Percentiles rank a stretch among this genome's conserved stretches.
phyloP scores from a whole-genome alignment of 2,113 vertebrate species.

The Microtus montanus region DNA sequence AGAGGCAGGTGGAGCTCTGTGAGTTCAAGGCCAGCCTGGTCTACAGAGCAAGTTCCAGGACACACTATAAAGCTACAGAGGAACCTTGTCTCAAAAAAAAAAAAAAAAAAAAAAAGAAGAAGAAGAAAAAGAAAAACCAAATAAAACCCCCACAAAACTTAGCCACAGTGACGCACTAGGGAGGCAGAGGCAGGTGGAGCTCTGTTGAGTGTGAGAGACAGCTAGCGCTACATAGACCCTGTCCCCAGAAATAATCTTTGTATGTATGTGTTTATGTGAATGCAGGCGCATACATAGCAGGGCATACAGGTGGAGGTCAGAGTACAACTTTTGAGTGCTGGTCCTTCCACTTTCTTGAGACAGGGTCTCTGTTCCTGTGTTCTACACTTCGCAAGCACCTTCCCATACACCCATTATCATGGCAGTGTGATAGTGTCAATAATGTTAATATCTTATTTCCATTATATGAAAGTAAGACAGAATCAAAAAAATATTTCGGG shows the following conservation, averaged over 20 bases:
- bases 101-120: too few species aligned
- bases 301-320: neutral
- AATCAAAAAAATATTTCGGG: neutral
- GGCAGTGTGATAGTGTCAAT: neutral
- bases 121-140: too few species aligned
- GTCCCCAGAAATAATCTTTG: neutral
- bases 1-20: too few species aligned
- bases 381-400: neutral
- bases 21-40: too few species aligned
- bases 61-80: too few species aligned
- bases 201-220: neutral
- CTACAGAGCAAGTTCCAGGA: too few species aligned
- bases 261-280: neutral
- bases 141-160: too few species aligned
- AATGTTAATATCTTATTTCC: neutral
- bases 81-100: too few species aligned
- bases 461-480: neutral
- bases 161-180: neutral
- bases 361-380: neutral
- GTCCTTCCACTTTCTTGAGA: neutral
- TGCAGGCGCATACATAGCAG: neutral
- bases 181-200: neutral
- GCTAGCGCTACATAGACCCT: neutral
- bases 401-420: neutral
- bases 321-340: neutral